Evolutionary conservation across 2,888 invertebrate species (phyloP).

Genomic region (Nycteola revayana): DNA sequence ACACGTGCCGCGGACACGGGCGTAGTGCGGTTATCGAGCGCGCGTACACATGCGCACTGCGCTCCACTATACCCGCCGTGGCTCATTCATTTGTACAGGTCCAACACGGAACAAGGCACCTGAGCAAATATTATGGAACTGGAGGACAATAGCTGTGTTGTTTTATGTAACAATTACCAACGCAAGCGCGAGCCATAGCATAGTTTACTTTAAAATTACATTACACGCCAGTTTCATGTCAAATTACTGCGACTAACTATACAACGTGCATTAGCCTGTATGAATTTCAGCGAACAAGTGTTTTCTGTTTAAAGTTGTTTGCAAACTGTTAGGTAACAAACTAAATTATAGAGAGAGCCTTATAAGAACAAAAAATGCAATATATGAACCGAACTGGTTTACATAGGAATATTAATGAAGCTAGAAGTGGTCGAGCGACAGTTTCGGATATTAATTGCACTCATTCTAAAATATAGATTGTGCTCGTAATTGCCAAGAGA

Average conservation of each 20-base stretch:
- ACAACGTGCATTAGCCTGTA: not conserved
- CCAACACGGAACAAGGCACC: constrained; percentile 57
- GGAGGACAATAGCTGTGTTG: constrained; percentile 60
- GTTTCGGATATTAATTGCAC: too few relatives aligned
- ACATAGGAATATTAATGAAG: too few relatives aligned
- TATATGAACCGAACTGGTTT: too few relatives aligned
- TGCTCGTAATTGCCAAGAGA: not conserved
- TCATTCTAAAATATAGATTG: not conserved
- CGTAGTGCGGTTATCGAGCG: constrained; percentile 75
- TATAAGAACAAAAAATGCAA: too few relatives aligned
- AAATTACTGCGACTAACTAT: constrained; percentile 2
- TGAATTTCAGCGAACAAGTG: too few relatives aligned
- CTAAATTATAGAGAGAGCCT: too few relatives aligned
- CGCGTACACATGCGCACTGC: constrained; percentile 73
- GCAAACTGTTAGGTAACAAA: too few relatives aligned
- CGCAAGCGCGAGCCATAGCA: constrained; percentile 20
- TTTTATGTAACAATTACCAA: constrained; percentile 54
- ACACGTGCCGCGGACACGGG: constrained; percentile 64
- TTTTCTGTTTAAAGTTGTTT: too few relatives aligned
- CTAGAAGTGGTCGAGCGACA: too few relatives aligned
- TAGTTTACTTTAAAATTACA: constrained; percentile 13
- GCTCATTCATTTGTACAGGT: constrained; percentile 68
- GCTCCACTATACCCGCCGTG: constrained; percentile 39
- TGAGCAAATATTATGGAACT: constrained; percentile 74
- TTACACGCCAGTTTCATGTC: constrained; percentile 13